Evolutionary conservation across 2,888 invertebrate species (phyloP), one percentile per base, ranked within the genome.

Genomic region (Mylabris sibirica): DNA sequence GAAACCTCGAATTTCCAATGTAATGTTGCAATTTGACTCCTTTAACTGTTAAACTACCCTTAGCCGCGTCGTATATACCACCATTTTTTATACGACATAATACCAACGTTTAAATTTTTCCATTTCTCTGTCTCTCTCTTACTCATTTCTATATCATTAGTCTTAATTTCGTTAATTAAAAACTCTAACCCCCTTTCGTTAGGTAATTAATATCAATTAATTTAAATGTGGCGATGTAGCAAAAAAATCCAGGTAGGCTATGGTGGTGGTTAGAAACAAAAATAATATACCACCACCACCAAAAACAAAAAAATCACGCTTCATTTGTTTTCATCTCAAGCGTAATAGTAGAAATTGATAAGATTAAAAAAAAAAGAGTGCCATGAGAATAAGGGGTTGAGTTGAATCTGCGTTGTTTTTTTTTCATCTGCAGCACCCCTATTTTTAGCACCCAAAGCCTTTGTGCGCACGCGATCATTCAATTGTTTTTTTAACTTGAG

Each of bases 201-300:
- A n/a, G 69, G 74, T 72, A 73, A 75, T 77, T 77, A 76, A 77
- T 77, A 75, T 76, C 77, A 77, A 77, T 77, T 77, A 77, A 75
- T 74, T 73, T 72, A 68, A 68, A 71, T 65, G 68, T 41, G 67
- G 44, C n/a, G 60, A 26, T 63, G 59, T 20, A 49, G 20, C 9
- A 4, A 20, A 49, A 49, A 49, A 20, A 17, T 17, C 12, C 49
- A 49, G 49, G 49, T 49, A 49, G 20, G 20, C 49, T 5, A 44
- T 44, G 20, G 17, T n/a, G 14, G 41, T 41, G n/a, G 41, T 41
- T 4, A 20, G 11, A 11, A 49, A 49, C 20, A 49, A 20, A 20
- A 49, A 30, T 30, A 30, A 30, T 30, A 30, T 8, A n/a, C 30
- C 30, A 4, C 30, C 30, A 30, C 30, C 30, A 30, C 30, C 20